Evolutionary conservation across 2,113 vertebrate genomes (phyloP).

Genomic region (Lipophrys pholis): DNA sequence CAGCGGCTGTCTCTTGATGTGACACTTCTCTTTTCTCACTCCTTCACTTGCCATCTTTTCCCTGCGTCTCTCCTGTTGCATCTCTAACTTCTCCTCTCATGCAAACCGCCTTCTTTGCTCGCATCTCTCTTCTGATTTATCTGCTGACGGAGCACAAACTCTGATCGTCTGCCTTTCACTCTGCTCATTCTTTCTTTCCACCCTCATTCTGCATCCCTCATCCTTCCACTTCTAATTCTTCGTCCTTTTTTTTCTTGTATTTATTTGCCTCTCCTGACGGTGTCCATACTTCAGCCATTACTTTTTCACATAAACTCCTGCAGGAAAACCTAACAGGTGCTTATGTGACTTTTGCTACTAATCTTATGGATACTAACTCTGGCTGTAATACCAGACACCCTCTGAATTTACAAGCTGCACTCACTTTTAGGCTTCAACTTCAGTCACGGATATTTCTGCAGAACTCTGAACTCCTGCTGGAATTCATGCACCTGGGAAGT

Average conservation of each 20-base stretch:
- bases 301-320: constrained; percentile 24
- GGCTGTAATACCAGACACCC: not conserved
- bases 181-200: constrained; percentile 14
- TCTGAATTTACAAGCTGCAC: constrained; percentile 18
- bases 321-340: constrained; percentile 13
- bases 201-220: not conserved
- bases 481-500: no score
- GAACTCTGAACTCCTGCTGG: not conserved
- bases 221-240: not conserved
- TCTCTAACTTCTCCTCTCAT: constrained; percentile 17
- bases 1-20: constrained; percentile 28
- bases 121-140: constrained; percentile 7
- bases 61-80: constrained; percentile 28
- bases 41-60: constrained; percentile 3
- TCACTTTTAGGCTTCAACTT: constrained; percentile 6
- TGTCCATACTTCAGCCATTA: constrained; percentile 15
- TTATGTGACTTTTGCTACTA: not conserved
- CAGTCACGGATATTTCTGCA: not conserved
- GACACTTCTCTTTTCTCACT: constrained; percentile 1
- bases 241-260: constrained; percentile 1
- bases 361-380: constrained; percentile 3
- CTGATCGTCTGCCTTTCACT: constrained; percentile 14
- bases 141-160: constrained; percentile 40
- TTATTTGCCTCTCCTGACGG: not conserved
- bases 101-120: not conserved